Base-by-base conservation (phyloP, 2,113 vertebrate species). In the Cynoglossus semilaevis region DNA sequence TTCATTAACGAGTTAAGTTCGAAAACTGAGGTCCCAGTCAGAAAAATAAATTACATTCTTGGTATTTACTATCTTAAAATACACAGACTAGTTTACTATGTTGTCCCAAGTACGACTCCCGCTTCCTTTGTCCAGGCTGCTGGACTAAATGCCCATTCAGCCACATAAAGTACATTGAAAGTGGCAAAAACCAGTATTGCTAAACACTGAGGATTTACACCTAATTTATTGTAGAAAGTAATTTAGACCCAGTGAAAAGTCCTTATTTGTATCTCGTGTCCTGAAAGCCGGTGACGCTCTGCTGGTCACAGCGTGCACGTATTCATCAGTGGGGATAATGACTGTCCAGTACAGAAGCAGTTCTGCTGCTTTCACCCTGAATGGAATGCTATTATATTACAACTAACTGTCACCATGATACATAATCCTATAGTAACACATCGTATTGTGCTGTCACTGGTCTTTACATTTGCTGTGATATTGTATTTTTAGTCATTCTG, bases 401-500 rank as follows among this genome's bases (percentile, higher is more conserved):
- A 64, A 14, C 51, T 50, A 53, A 67, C 74, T 67, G 76, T 70
- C 69, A 46, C 34, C 34, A 3, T 70, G 72, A 71, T 77, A 78
- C 62, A 4, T 8, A 53, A 79, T 61, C 59, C 63, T 47, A 8
- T 48, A n/a, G 45, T 41, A 43, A 53, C 64, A n/a, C 34, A 60
- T 38, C 43, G 67, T 49, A 35, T 65, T 58, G 38, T 54, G 38
- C 38, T 58, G 29, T 62, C 14, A 63, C 56, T 51, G 59, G 36
- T 19, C 57, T 15, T 51, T 38, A 38, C 46, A 36, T 66, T 42
- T 35, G 5, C 37, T 58, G 45, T 22, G 52, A 46, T 66, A 46
- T 66, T 75, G 58, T 79, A 72, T 74, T 55, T 81, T 80, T 69
- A 70, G 77, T 47, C 38, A 38, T 44, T 13, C 54, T n/a, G 37